Evolutionary conservation across 1,140 invertebrate genomes (phyloP).

Genomic region (Macrobrachium rosenbergii): DNA sequence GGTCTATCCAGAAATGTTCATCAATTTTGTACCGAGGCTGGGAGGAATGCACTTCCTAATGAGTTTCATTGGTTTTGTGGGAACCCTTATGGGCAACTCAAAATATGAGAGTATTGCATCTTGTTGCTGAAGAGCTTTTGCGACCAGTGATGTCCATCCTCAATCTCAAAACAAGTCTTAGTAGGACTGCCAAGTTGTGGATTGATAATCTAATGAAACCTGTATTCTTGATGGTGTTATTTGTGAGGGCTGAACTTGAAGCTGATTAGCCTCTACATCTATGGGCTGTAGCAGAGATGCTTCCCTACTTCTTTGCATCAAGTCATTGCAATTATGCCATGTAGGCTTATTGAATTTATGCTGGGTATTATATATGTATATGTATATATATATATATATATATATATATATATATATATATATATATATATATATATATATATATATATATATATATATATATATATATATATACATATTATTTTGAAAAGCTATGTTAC

Average conservation of each 20-base stretch:
- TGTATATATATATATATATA: too few relatives aligned
- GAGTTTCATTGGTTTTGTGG: slow-evolving; percentile 16
- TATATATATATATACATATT: too few relatives aligned
- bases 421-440: too few relatives aligned
- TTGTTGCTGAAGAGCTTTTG: not conserved
- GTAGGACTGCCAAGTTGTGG: too few relatives aligned
- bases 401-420: too few relatives aligned
- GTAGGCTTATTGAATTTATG: too few relatives aligned
- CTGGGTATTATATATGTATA: too few relatives aligned
- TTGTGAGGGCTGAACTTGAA: not conserved
- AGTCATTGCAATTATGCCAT: slow-evolving; percentile 11
- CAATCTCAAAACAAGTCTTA: not conserved
- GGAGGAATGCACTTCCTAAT: slow-evolving; percentile 33
- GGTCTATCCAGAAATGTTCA: slow-evolving; percentile 5
- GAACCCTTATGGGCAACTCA: slow-evolving; percentile 10
- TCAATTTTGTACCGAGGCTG: not conserved
- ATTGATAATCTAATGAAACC: slow-evolving; percentile 12
- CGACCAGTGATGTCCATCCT: not conserved
- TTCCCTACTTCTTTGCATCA: slow-evolving; percentile 23
- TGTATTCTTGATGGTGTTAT: not conserved
- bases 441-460: too few relatives aligned
- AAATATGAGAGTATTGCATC: not conserved
- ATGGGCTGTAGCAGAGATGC: slow-evolving; percentile 9
- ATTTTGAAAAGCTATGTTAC: too few relatives aligned
- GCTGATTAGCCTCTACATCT: slow-evolving; percentile 18